A percentile compares a stretch with the other conserved stretches of the same genome.
Conservation (phyloP, 2,797 vertebrate species). For the Silurus aristotelis region DNA sequence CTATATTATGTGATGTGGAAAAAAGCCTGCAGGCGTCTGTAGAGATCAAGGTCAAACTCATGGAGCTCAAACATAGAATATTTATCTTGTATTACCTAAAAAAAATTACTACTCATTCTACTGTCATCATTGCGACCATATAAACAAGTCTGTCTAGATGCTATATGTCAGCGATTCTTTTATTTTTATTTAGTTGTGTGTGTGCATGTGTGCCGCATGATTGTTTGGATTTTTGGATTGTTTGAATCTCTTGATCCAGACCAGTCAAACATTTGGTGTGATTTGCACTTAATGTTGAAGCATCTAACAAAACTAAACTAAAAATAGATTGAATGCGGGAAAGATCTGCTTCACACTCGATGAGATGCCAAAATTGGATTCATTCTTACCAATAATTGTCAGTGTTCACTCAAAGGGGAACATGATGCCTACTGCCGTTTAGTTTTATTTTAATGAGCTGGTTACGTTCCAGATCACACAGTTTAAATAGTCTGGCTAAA, state of each 20-base stretch:
- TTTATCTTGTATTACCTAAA: background rate
- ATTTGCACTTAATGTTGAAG: background rate
- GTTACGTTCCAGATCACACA: background rate
- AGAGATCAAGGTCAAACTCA: background rate
- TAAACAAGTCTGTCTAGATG: slow-evolving; percentile 8
- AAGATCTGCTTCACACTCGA: background rate
- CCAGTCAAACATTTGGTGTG: background rate
- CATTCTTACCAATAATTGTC: background rate
- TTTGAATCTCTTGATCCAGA: no score
- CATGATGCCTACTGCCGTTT: background rate
- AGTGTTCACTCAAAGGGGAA: background rate
- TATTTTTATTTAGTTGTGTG: background rate
- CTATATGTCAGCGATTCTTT: background rate
- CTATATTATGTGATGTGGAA: no score
- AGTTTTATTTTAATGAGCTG: background rate
- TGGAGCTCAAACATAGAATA: background rate
- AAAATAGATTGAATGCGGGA: background rate
- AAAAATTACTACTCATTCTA: background rate
- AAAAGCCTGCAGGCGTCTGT: background rate
- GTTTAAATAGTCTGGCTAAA: background rate
- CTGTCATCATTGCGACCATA: background rate
- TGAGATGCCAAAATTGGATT: background rate
- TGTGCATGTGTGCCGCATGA: background rate
- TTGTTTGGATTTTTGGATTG: background rate
- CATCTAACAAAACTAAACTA: no score